Percentiles rank a stretch among this genome's conserved stretches.
Evolutionary conservation across 2,113 vertebrate species (phyloP).

Genomic region (Sisor rabdophorus): DNA sequence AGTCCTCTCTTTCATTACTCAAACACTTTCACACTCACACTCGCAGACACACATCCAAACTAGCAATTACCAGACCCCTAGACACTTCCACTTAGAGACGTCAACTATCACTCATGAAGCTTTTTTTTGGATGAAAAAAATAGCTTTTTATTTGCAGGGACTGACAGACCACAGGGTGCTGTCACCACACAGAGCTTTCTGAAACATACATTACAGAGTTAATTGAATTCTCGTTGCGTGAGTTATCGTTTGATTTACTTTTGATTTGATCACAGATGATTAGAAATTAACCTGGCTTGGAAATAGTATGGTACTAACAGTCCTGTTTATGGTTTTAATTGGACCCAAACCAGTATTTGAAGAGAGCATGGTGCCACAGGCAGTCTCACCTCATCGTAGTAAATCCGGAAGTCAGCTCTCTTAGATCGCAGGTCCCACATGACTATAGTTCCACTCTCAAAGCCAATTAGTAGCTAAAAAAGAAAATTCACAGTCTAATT

Average conservation of each 20-base stretch:
- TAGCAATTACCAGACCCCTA: constrained; percentile 44
- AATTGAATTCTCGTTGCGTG: background rate
- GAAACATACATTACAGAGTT: background rate
- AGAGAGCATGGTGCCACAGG: background rate
- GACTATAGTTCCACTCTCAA: constrained; percentile 93
- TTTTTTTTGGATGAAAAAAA: background rate
- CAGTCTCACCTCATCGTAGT: constrained; percentile 92
- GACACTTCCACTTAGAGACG: constrained; percentile 35
- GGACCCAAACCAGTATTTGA: background rate
- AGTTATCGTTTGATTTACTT: background rate
- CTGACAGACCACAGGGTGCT: constrained; percentile 26
- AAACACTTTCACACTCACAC: constrained; percentile 18
- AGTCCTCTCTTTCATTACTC: constrained; percentile 35
- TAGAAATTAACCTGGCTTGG: no score
- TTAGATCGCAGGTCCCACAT: constrained; percentile 92
- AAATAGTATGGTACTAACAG: no score
- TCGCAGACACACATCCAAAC: constrained; percentile 34
- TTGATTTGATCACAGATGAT: no score
- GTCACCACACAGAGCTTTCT: constrained; percentile 12
- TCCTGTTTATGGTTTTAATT: no score
- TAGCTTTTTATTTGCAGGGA: background rate
- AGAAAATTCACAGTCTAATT: constrained; percentile 1
- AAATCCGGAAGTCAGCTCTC: constrained; percentile 90
- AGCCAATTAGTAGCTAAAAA: constrained; percentile 86
- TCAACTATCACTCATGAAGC: constrained; percentile 22